Evolutionary conservation across 1,140 invertebrate species (phyloP), one percentile per base, ranked within the genome.

Genomic region (Scylla paramamosain): DNA sequence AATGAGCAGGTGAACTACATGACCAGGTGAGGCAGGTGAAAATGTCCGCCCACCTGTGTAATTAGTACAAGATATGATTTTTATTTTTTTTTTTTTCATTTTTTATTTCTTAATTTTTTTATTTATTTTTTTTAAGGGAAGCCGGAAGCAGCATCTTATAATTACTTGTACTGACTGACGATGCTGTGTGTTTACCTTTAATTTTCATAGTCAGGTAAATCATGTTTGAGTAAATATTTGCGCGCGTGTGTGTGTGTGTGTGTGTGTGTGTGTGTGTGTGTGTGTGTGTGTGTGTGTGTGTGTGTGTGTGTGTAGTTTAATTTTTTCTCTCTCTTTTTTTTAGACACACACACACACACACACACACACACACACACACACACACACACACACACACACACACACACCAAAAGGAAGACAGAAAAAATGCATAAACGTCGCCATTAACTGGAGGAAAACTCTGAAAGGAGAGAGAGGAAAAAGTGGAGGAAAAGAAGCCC

Each of bases 361-460:
- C 67, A 77, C 67, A 77, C 67, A 77, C 67, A 77, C 67, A 77
- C 67, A 77, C 67, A 77, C 67, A 59, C 67, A n/a, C 67, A 77
- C 67, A 77, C n/a, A 77, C n/a, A 77, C n/a, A 77, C n/a, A 77
- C 20, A 12, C 12, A 12, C 67, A 77, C 67, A 59, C 67, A n/a
- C 67, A 77, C 67, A 77, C n/a, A 77, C n/a, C 20, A 25, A 77
- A n/a, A n/a, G 67, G 12, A 77, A 20, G 67, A n/a, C 7, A 77
- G 1, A 77, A 59, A 25, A 77, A n/a, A n/a, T 77, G 25, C 67
- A 77, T 77, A n/a, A 77, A 25, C 10, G 67, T 77, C 67, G 20
- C 20, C 67, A 77, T 25, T 77, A 12, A 59, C 12, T 14, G 67
- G n/a, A n/a, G 25, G 67, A 77, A n/a, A n/a, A 77, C 4, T 10